These are phyloP conservation scores for Hippoglossus hippoglossus DNA, from an alignment of 2,797 vertebrate species.

Conservation along the genomic window DNA sequence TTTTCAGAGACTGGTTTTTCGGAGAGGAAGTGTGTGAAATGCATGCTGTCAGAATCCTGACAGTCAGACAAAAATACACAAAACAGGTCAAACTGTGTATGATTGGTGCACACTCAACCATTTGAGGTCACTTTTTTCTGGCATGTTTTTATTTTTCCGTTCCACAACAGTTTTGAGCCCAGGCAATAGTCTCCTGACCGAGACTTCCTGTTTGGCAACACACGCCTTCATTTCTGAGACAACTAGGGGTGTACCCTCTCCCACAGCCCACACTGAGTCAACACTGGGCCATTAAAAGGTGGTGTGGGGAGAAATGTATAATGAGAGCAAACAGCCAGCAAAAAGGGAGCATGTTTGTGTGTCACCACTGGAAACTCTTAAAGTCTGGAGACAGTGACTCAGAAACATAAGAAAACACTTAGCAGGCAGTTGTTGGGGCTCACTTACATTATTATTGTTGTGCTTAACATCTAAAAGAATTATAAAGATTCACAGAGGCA, in stretches of 20 bases:
- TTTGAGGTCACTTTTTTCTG: conserved; percentile 40
- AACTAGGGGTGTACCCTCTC: conserved; percentile 56
- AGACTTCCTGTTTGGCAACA: conserved; percentile 72
- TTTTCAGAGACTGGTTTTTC: background rate
- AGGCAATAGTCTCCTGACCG: conserved; percentile 42
- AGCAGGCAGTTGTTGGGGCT: conserved; percentile 18
- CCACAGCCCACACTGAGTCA: conserved; percentile 72
- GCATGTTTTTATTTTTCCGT: conserved; percentile 62
- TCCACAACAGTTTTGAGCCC: conserved; percentile 53
- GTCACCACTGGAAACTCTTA: conserved; percentile 80
- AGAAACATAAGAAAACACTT: conserved; percentile 61
- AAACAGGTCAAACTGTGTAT: conserved; percentile 14
- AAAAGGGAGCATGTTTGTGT: conserved; percentile 58
- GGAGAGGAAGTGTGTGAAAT: background rate
- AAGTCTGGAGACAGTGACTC: conserved; percentile 69
- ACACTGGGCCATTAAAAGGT: conserved; percentile 62
- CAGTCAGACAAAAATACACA: conserved; percentile 27
- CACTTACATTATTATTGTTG: background rate
- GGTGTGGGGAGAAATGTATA: conserved; percentile 54
- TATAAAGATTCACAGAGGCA: background rate
- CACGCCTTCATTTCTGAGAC: conserved; percentile 54
- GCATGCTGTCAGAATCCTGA: background rate
- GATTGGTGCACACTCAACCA: conserved; percentile 19
- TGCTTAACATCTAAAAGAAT: conserved; percentile 24
- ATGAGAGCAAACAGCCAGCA: conserved; percentile 52